These are phyloP conservation scores for Romanomermis culicivorax DNA, from an alignment of 2,888 invertebrate genomes.

Conservation along the genomic window DNA sequence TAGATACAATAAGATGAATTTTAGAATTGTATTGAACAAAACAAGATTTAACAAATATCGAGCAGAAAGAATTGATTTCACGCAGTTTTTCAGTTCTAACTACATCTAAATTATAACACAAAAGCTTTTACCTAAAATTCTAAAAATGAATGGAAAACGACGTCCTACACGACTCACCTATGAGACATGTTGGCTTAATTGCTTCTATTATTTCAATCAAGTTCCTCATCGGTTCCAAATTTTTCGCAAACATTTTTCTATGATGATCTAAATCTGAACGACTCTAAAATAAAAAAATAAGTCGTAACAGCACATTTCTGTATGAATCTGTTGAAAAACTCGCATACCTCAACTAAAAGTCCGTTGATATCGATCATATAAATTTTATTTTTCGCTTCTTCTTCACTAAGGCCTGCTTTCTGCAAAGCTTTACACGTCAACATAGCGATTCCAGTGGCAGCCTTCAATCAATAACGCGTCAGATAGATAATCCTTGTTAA, in stretches of 20 bases:
- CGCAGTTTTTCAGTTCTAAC: too few species aligned
- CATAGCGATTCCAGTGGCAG: slow-evolving; percentile 74
- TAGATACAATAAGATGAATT: background rate
- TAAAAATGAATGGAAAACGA: too few species aligned
- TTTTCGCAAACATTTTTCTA: background rate
- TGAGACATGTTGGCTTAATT: background rate
- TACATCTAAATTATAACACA: too few species aligned
- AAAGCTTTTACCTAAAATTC: too few species aligned
- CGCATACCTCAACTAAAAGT: slow-evolving; percentile 50
- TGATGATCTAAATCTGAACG: background rate
- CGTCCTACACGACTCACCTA: too few species aligned
- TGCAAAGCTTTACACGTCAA: slow-evolving; percentile 78
- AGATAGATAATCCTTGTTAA: background rate
- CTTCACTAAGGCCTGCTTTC: slow-evolving; percentile 45
- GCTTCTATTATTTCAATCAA: background rate
- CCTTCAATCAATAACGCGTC: slow-evolving; percentile 35
- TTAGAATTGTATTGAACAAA: background rate
- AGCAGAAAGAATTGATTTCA: too few species aligned
- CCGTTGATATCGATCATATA: slow-evolving; percentile 94
- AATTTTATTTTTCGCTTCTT: slow-evolving; percentile 56
- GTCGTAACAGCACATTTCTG: too few species aligned
- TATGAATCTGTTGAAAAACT: too few species aligned
- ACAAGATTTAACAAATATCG: too few species aligned
- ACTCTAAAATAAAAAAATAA: too few species aligned
- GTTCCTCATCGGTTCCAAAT: background rate